Evolutionary conservation across 2,888 invertebrate genomes (phyloP).

Genomic region (Dendrolimus pini): DNA sequence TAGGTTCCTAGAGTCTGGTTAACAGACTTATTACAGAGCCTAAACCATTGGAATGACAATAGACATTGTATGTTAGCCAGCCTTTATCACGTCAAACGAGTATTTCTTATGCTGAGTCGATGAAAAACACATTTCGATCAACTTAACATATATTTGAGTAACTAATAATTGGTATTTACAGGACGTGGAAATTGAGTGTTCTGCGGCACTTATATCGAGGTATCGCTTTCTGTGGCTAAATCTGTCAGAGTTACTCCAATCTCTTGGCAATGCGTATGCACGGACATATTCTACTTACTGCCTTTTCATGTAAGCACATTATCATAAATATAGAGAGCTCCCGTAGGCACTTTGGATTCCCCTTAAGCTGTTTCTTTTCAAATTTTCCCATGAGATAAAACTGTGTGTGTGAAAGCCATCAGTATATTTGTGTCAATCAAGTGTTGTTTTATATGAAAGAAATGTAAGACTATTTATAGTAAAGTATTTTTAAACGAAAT

Average conservation of each 20-base stretch:
- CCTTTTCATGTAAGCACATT: slow-evolving; percentile 74
- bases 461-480: too few species aligned
- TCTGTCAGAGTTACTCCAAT: slow-evolving; percentile 80
- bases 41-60: too few species aligned
- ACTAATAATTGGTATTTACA: slow-evolving; percentile 18
- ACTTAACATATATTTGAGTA: too few species aligned
- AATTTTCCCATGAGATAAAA: background rate
- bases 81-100: too few species aligned
- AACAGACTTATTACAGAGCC: too few species aligned
- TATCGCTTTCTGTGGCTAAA: slow-evolving; percentile 81
- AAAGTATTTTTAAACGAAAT: too few species aligned
- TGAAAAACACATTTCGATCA: too few species aligned
- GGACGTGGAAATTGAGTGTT: slow-evolving; percentile 76
- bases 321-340: background rate
- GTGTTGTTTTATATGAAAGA: background rate
- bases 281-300: slow-evolving; percentile 81
- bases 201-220: slow-evolving; percentile 74
- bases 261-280: slow-evolving; percentile 80
- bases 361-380: background rate
- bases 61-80: too few species aligned
- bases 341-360: too few species aligned
- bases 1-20: too few species aligned
- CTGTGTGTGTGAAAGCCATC: background rate
- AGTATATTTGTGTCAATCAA: background rate
- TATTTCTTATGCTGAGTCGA: too few species aligned